These are phyloP conservation scores for Panulirus ornatus DNA, from an alignment of 1,140 invertebrate genomes.

Conservation along the genomic window DNA sequence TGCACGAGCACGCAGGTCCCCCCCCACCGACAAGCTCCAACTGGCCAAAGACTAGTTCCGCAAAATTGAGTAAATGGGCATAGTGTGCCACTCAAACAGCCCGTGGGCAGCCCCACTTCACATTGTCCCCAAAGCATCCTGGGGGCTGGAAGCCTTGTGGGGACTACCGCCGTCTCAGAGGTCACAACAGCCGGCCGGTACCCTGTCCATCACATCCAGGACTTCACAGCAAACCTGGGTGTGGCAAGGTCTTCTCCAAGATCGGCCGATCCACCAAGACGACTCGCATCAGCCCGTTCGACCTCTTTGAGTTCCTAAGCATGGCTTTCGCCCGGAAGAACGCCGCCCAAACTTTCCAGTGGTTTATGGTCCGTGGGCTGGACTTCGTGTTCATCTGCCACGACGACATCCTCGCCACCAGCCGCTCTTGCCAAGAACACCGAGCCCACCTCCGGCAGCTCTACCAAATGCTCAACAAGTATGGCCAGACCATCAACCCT, in stretches of 20 bases:
- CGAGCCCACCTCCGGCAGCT: conserved; percentile 75
- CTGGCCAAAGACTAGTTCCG: conserved; percentile 75
- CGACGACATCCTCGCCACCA: conserved; percentile 81
- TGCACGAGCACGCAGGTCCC: conserved; percentile 76
- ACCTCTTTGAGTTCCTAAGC: conserved; percentile 73
- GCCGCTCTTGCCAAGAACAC: conserved; percentile 75
- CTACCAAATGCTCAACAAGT: conserved; percentile 75
- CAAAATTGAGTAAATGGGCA: conserved; percentile 63
- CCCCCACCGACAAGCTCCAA: conserved; percentile 74
- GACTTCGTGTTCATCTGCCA: conserved; percentile 77
- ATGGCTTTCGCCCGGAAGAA: too few species aligned
- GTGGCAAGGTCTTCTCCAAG: too few species aligned
- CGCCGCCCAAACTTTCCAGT: too few species aligned
- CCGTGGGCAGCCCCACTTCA: conserved; percentile 74
- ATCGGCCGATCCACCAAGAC: conserved; percentile 76
- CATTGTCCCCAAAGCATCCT: conserved; percentile 73
- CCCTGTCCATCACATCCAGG: conserved; percentile 77
- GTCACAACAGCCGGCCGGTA: conserved; percentile 78
- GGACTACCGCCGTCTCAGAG: too few species aligned
- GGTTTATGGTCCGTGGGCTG: conserved; percentile 79
- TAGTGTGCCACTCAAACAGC: conserved; percentile 70
- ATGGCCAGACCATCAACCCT: conserved; percentile 76
- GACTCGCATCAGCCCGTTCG: conserved; percentile 76
- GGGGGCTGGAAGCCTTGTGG: conserved; percentile 77
- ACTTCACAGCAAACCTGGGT: conserved; percentile 47